A percentile compares a stretch with the other conserved stretches of the same genome.
Evolutionary conservation across 2,888 invertebrate genomes (phyloP).

Genomic region (Nesidiocoris tenuis): DNA sequence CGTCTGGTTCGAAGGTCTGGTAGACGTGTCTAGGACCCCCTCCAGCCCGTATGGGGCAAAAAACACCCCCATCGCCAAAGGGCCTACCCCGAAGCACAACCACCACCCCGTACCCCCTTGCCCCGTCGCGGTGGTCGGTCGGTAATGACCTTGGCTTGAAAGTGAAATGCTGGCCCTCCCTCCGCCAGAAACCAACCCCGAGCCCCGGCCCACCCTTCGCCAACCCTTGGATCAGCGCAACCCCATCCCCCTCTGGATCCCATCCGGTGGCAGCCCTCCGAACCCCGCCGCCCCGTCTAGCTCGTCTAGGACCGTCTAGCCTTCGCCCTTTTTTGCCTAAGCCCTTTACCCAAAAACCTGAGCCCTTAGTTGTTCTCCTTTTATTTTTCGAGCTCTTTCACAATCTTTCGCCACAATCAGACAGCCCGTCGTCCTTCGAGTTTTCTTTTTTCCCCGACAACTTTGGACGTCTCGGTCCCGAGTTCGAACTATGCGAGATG

Average conservation of each 20-base stretch:
- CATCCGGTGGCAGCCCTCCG: background rate
- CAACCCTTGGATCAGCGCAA: background rate
- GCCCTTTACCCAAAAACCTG: conserved; percentile 26
- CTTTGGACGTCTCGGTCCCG: too few species aligned
- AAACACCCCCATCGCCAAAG: conserved; percentile 14
- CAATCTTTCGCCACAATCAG: conserved; percentile 39
- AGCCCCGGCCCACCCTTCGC: background rate
- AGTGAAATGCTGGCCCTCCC: conserved; percentile 34
- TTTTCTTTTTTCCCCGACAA: too few species aligned
- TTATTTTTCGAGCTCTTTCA: background rate
- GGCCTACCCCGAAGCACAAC: background rate
- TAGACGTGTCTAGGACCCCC: conserved; percentile 26
- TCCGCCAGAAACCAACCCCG: background rate
- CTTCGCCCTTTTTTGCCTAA: conserved; percentile 27
- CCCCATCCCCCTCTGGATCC: background rate
- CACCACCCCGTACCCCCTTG: background rate
- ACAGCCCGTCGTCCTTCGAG: conserved; percentile 29
- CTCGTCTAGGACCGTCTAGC: background rate
- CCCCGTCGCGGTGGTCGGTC: background rate
- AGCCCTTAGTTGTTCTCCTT: conserved; percentile 5
- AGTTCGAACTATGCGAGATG: too few species aligned
- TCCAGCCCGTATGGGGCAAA: conserved; percentile 7
- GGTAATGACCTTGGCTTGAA: conserved; percentile 41
- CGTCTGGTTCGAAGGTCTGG: background rate
- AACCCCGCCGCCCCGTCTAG: background rate